A percentile compares a stretch with the other conserved stretches of the same genome.
These are phyloP conservation scores for Eupristina koningsbergeri DNA, from an alignment of 1,140 invertebrate species.

Conservation along the genomic window DNA sequence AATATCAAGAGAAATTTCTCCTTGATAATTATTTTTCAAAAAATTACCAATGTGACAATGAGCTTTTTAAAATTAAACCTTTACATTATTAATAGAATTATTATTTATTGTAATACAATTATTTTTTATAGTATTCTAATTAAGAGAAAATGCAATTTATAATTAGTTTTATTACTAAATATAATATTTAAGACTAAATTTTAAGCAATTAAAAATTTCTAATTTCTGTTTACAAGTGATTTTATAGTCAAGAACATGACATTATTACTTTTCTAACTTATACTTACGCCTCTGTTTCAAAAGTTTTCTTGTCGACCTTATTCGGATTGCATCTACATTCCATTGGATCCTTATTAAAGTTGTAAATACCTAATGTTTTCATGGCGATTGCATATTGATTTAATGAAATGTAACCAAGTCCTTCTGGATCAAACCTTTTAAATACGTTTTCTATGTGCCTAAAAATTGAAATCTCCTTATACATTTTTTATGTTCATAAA, in stretches of 20 bases:
- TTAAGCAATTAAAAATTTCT: no score
- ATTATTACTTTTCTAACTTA: background rate
- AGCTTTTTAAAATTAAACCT: background rate
- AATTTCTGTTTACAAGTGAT: no score
- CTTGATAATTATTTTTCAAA: background rate
- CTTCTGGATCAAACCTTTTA: slow-evolving; percentile 60
- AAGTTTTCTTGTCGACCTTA: slow-evolving; percentile 57
- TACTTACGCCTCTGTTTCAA: slow-evolving; percentile 63
- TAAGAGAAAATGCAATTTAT: no score
- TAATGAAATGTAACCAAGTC: slow-evolving; percentile 58
- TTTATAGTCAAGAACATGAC: no score
- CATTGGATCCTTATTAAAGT: slow-evolving; percentile 57
- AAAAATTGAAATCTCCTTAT: no score
- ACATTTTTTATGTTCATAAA: no score
- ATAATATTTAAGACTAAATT: no score
- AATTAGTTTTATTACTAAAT: no score
- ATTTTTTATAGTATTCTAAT: no score
- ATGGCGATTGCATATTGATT: slow-evolving; percentile 64
- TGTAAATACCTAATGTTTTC: slow-evolving; percentile 59
- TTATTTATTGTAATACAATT: no score
- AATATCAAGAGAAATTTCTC: slow-evolving; percentile 44
- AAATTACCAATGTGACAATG: background rate
- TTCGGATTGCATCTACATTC: slow-evolving; percentile 45
- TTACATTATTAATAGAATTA: background rate
- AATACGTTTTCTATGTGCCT: slow-evolving; percentile 67